Conservation (phyloP, 2,797 vertebrate genomes). For the Podarcis siculus region DNA sequence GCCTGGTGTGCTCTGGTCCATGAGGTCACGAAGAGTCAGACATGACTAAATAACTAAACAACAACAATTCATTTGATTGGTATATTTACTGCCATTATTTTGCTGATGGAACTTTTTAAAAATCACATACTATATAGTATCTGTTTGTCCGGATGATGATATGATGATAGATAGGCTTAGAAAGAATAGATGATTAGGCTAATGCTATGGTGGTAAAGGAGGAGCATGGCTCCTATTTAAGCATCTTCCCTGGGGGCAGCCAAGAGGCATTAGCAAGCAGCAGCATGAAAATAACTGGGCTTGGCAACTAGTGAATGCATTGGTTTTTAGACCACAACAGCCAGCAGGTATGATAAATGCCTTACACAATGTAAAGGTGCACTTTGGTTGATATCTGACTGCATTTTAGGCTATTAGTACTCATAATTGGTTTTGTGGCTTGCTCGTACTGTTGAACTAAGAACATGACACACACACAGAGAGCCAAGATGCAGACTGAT, state of each 20-base stretch:
- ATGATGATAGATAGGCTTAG: background rate
- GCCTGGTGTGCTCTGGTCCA: no score
- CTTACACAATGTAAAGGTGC: background rate
- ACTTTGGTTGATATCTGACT: background rate
- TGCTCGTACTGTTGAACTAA: background rate
- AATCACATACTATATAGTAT: no score
- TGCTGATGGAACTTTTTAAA: no score
- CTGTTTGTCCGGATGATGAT: no score
- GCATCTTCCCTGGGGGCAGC: rapidly evolving
- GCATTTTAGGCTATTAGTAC: background rate
- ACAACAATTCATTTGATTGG: no score
- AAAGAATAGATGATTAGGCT: background rate
- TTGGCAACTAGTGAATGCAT: background rate
- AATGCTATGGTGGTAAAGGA: conserved; percentile 6
- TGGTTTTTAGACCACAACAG: background rate
- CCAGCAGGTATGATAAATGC: background rate
- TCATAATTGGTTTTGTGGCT: conserved; percentile 20
- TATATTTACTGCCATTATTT: no score
- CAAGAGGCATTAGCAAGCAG: conserved; percentile 2
- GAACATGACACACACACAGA: background rate
- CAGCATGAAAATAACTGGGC: background rate
- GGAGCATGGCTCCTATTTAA: conserved; percentile 6
- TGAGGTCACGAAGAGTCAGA: no score
- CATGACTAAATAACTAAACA: no score
- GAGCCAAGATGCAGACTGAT: background rate